A percentile compares a stretch with the other conserved stretches of the same genome.
Evolutionary conservation across 2,797 vertebrate genomes (phyloP).

Genomic region (Anniella stebbinsi): DNA sequence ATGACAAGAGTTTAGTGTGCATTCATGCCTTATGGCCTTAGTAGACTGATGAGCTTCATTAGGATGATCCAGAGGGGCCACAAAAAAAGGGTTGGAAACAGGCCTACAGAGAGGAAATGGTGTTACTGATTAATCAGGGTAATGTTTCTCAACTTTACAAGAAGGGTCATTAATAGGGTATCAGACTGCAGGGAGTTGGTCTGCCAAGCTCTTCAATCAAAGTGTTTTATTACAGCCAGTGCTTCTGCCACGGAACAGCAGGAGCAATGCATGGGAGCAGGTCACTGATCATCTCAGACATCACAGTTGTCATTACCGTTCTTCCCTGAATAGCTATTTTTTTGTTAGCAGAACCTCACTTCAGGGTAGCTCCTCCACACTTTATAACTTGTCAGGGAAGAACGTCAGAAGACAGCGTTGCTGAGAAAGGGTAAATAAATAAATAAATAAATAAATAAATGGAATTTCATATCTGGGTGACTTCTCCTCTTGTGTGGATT

Average conservation of each 20-base stretch:
- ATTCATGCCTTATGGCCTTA: background rate
- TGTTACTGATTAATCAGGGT: slow-evolving; percentile 52
- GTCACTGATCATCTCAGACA: background rate
- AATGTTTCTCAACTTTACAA: accelerated
- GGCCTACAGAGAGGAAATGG: background rate
- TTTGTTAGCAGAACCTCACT: background rate
- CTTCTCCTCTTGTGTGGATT: background rate
- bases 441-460: too few relatives aligned
- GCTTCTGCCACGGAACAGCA: background rate
- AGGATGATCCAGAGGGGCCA: background rate
- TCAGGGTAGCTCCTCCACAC: background rate
- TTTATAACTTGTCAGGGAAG: background rate
- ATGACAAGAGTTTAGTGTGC: background rate
- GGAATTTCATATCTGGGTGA: background rate
- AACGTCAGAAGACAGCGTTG: background rate
- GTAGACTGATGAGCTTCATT: slow-evolving; percentile 5
- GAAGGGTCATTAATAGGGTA: slow-evolving; percentile 37
- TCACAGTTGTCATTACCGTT: background rate
- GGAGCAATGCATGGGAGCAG: accelerated
- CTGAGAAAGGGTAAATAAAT: background rate
- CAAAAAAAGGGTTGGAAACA: background rate
- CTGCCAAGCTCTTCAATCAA: slow-evolving; percentile 48
- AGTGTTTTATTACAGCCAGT: slow-evolving; percentile 32
- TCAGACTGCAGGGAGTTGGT: background rate
- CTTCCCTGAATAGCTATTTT: background rate